Conservation (phyloP, 2,113 vertebrate species). For the Aplodontia rufa region DNA sequence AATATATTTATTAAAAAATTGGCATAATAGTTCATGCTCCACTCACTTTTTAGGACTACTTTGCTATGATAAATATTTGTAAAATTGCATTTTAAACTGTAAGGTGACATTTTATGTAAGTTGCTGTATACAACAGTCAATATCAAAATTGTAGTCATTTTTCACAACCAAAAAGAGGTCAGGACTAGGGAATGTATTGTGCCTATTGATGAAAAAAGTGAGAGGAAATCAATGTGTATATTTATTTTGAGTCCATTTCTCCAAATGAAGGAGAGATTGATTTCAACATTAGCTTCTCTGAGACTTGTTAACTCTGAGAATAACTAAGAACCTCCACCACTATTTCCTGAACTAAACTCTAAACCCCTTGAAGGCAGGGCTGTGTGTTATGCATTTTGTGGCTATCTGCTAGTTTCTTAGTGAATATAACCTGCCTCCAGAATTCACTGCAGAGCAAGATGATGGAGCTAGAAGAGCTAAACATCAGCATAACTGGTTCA, state of each 20-base stretch:
- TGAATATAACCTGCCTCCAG: not conserved
- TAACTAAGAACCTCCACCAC: not conserved
- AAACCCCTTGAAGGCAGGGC: not conserved
- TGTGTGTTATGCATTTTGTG: not conserved
- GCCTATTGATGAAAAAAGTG: not conserved
- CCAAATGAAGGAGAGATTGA: not conserved
- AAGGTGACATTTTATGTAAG: not conserved
- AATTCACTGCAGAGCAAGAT: not conserved
- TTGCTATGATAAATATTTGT: not conserved
- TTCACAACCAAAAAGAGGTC: not conserved
- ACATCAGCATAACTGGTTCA: not conserved
- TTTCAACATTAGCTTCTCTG: not conserved
- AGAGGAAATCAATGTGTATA: not conserved
- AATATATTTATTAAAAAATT: not conserved
- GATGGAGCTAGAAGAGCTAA: not conserved
- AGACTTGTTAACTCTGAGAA: not conserved
- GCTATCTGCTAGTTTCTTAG: not conserved
- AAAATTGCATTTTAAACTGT: not conserved
- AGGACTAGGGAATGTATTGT: not conserved
- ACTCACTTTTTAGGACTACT: not conserved
- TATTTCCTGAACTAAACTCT: not conserved
- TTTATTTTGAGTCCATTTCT: slow-evolving; percentile 7
- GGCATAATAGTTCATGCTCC: not conserved
- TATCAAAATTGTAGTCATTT: slow-evolving; percentile 31
- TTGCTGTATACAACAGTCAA: not conserved